A percentile compares a stretch with the other conserved stretches of the same genome.
Conservation (phyloP, 2,797 vertebrate species). For the Furcifer pardalis region DNA sequence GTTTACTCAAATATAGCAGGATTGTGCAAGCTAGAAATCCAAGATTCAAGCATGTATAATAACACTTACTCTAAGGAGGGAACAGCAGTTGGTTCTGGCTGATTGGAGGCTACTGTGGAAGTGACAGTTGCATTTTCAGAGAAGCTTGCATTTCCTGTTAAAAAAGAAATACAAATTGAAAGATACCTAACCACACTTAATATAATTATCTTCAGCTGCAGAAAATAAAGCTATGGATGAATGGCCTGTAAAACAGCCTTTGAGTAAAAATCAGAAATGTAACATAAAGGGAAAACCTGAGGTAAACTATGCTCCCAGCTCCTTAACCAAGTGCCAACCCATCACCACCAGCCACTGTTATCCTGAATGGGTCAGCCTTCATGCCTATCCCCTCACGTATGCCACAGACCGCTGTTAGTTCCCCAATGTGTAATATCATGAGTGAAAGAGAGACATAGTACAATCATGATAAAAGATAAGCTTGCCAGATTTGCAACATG, state of each 20-base stretch:
- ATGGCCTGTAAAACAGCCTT: not conserved
- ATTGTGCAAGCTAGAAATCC: not conserved
- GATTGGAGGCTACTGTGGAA: constrained; percentile 53
- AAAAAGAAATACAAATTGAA: constrained; percentile 37
- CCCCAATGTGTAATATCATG: no score
- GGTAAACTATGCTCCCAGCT: not conserved
- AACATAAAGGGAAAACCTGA: not conserved
- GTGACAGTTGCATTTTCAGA: constrained; percentile 74
- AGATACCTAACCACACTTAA: not conserved
- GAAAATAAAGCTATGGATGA: not conserved
- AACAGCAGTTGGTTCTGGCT: constrained; percentile 70
- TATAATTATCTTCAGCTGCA: not conserved
- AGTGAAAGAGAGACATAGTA: not conserved
- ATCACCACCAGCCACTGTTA: not conserved
- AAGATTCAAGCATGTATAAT: not conserved
- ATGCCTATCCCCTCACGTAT: not conserved
- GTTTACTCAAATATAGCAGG: not conserved
- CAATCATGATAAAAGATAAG: not conserved
- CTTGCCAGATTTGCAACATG: not conserved
- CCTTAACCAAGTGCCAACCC: not conserved
- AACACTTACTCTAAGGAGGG: constrained; percentile 79
- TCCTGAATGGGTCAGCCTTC: not conserved
- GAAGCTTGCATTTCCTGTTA: constrained; percentile 75
- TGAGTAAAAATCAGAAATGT: not conserved
- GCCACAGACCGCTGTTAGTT: not conserved